Conservation (phyloP, 2,797 vertebrate species). For the Dermochelys coriacea region DNA sequence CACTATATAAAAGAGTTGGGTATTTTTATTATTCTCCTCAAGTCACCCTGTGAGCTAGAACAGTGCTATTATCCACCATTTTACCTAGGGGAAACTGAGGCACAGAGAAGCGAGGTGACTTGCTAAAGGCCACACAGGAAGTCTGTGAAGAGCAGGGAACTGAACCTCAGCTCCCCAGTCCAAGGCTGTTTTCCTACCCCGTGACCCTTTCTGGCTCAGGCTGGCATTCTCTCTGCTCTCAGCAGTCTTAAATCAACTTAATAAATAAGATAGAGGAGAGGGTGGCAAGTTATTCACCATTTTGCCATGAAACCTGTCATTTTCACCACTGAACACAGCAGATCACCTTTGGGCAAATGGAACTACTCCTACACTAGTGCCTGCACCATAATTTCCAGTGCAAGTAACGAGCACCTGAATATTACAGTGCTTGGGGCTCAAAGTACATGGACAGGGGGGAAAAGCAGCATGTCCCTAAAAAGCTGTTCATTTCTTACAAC, state of each 20-base stretch:
- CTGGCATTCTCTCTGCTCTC: not conserved
- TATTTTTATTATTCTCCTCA: not conserved
- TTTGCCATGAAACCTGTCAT: not conserved
- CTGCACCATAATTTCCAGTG: fast-evolving
- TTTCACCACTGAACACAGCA: not conserved
- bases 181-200: not conserved
- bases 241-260: not conserved
- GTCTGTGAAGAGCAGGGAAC: not conserved
- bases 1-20: not conserved
- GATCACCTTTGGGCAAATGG: not conserved
- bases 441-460: not conserved
- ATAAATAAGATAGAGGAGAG: not conserved
- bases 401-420: not conserved
- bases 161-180: not conserved
- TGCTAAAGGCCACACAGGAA: fast-evolving
- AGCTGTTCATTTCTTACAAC: not conserved
- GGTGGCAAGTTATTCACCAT: not conserved
- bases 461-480: not conserved
- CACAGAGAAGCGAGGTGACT: not conserved
- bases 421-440: not conserved
- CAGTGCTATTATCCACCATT: not conserved
- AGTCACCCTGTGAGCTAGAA: not conserved
- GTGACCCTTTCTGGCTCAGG: not conserved
- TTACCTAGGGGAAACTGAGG: not conserved
- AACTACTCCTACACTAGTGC: fast-evolving